These are phyloP conservation scores for Fundulus diaphanus DNA, from an alignment of 2,797 vertebrate genomes.

Conservation along the genomic window DNA sequence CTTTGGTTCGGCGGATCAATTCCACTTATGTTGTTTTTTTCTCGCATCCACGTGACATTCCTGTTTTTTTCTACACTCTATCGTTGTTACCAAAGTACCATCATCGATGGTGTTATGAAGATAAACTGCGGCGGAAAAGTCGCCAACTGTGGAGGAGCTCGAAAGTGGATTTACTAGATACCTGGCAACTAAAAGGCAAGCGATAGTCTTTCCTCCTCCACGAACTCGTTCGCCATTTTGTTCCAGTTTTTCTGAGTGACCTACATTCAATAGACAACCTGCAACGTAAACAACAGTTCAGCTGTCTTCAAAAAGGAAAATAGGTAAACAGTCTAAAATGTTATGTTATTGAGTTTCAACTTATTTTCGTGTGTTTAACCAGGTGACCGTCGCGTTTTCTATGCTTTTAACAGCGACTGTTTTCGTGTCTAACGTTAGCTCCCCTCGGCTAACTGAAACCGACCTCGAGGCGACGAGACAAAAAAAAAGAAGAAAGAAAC, in stretches of 20 bases:
- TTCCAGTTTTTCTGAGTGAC: slow-evolving; percentile 9
- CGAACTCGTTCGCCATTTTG: slow-evolving; percentile 71
- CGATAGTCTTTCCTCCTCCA: slow-evolving; percentile 27
- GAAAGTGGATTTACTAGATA: not conserved
- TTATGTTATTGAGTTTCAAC: accelerated
- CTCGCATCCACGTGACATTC: not conserved
- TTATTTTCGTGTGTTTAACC: accelerated
- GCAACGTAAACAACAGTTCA: not conserved
- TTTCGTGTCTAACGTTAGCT: slow-evolving; percentile 8
- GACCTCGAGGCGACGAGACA: slow-evolving; percentile 50
- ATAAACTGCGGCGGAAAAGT: not conserved
- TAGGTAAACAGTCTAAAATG: slow-evolving; percentile 20
- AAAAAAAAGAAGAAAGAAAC: no score
- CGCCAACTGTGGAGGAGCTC: not conserved
- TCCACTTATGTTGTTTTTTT: not conserved
- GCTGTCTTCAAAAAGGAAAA: not conserved
- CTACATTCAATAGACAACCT: not conserved
- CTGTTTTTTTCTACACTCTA: no score
- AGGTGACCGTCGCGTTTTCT: accelerated
- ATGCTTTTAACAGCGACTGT: not conserved
- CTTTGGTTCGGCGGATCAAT: not conserved
- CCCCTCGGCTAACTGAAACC: slow-evolving; percentile 24
- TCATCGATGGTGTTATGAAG: no score
- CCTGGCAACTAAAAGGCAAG: slow-evolving; percentile 36
- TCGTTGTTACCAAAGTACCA: not conserved